Conservation (phyloP, 2,888 invertebrate species). For the Sphaerophoria rueppellii region DNA sequence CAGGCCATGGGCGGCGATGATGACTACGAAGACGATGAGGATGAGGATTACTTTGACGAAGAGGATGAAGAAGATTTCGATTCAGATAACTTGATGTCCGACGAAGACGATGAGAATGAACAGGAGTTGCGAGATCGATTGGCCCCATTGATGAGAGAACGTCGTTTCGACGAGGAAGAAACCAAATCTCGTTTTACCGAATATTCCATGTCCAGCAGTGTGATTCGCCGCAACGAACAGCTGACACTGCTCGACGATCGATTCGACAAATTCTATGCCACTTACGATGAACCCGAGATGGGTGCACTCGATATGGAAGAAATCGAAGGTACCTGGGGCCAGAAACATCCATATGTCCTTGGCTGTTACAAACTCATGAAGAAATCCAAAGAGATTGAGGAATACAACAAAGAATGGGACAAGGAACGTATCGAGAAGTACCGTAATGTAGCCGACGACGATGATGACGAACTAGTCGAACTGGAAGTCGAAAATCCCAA, state of each 20-base stretch:
- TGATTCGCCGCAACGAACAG: constrained; percentile 92
- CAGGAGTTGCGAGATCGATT: constrained; percentile 80
- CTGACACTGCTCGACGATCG: constrained; percentile 91
- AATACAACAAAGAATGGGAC: constrained; percentile 85
- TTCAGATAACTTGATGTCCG: constrained; percentile 78
- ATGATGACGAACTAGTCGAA: constrained; percentile 85
- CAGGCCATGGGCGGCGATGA: constrained; percentile 84
- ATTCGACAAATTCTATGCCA: constrained; percentile 93
- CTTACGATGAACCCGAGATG: constrained; percentile 94
- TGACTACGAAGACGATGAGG: constrained; percentile 76
- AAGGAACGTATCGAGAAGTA: constrained; percentile 80
- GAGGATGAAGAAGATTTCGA: constrained; percentile 76
- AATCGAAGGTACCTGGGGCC: constrained; percentile 86
- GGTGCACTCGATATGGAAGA: constrained; percentile 95
- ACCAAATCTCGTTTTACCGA: constrained; percentile 94
- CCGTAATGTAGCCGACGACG: constrained; percentile 79
- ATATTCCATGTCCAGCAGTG: constrained; percentile 96
- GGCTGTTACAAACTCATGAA: constrained; percentile 90
- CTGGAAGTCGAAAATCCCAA: constrained; percentile 85
- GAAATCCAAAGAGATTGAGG: constrained; percentile 83
- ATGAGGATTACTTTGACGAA: constrained; percentile 72
- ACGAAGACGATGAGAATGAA: constrained; percentile 82
- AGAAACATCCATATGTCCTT: constrained; percentile 86
- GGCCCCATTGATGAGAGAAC: constrained; percentile 82
- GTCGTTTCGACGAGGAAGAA: constrained; percentile 86